A percentile compares a stretch with the other conserved stretches of the same genome.
phyloP scores from a whole-genome alignment of 1,140 invertebrate species.

The Drosophila leontia region DNA sequence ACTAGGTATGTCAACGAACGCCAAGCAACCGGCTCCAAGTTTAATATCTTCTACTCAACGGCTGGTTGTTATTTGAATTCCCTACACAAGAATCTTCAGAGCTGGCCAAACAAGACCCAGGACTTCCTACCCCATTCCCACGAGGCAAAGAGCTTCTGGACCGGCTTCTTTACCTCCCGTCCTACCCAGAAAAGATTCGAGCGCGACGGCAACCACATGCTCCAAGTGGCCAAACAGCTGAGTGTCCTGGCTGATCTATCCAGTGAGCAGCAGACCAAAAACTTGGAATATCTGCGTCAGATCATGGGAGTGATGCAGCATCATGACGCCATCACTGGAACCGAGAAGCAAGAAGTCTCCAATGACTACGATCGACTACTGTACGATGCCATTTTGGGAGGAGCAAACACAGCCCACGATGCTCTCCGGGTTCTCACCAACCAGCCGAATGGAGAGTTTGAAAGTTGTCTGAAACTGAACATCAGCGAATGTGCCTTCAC shows the following conservation, averaged over 20 bases:
- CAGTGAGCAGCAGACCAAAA: slow-evolving; percentile 38
- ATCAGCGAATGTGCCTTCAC: slow-evolving; percentile 87
- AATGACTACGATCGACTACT: slow-evolving; percentile 90
- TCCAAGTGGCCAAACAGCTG: slow-evolving; percentile 89
- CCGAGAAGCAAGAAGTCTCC: slow-evolving; percentile 95
- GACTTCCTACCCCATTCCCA: slow-evolving; percentile 97
- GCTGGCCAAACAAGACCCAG: slow-evolving; percentile 90
- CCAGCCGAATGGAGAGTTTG: slow-evolving; percentile 85
- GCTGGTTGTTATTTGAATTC: slow-evolving; percentile 96
- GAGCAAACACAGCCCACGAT: slow-evolving; percentile 53
- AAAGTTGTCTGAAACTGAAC: slow-evolving; percentile 89
- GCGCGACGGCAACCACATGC: slow-evolving; percentile 91
- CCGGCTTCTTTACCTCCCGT: slow-evolving; percentile 97
- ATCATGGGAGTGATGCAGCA: slow-evolving; percentile 95
- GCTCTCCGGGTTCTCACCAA: slow-evolving; percentile 84
- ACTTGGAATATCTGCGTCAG: slow-evolving; percentile 74
- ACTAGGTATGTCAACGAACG: slow-evolving; percentile 85
- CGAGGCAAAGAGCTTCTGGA: slow-evolving; percentile 94
- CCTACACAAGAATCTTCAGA: slow-evolving; percentile 89
- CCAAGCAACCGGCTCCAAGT: slow-evolving; percentile 87
- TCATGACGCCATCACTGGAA: slow-evolving; percentile 95
- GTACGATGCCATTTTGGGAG: slow-evolving; percentile 58
- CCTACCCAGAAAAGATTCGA: slow-evolving; percentile 93
- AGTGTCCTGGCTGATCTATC: slow-evolving; percentile 81
- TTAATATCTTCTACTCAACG: slow-evolving; percentile 87